These are phyloP conservation scores for Nasonovia ribisnigri DNA, from an alignment of 2,888 invertebrate genomes.

Conservation along the genomic window DNA sequence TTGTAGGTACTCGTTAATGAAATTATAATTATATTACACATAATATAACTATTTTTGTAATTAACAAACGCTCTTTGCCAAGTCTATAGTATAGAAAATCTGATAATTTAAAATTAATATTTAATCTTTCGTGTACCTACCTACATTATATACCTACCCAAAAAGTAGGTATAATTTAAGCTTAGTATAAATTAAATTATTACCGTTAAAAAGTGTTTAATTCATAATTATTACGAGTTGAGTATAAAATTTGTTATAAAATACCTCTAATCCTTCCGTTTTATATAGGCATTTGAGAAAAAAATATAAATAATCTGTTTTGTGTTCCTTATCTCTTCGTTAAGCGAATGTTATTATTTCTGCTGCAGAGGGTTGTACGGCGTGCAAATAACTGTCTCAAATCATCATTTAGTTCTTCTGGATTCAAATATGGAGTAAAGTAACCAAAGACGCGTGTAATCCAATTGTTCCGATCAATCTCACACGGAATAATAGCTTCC, in stretches of 20 bases:
- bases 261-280: background rate
- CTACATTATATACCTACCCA: background rate
- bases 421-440: slow-evolving; percentile 24
- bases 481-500: slow-evolving; percentile 57
- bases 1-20: background rate
- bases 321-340: background rate
- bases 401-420: slow-evolving; percentile 7
- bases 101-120: background rate
- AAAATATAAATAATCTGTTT: background rate
- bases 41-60: background rate
- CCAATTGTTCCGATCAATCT: slow-evolving; percentile 58
- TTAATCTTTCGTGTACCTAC: background rate
- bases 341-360: background rate
- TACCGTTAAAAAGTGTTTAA: background rate
- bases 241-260: background rate
- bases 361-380: background rate
- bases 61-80: background rate
- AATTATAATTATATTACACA: background rate
- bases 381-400: background rate
- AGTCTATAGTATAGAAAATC: background rate
- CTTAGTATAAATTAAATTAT: background rate
- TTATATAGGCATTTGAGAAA: background rate
- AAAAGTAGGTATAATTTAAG: background rate
- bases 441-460: slow-evolving; percentile 51
- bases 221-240: background rate